A percentile compares a stretch with the other conserved stretches of the same genome.
Conservation (phyloP, 92 coral and sea anemone genomes). For the Siderastrea siderea region DNA sequence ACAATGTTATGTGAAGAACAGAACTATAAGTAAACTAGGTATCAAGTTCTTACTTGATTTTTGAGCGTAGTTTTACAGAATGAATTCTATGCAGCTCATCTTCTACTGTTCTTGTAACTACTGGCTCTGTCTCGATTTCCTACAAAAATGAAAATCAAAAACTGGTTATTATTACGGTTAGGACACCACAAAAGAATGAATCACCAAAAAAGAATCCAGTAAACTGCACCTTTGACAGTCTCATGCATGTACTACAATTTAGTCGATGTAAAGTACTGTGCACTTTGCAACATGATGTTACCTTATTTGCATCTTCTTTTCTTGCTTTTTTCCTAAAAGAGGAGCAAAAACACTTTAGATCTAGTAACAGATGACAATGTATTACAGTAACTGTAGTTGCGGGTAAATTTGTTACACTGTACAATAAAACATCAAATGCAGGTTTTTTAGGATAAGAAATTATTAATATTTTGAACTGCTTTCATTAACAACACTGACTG, state of each 20-base stretch:
- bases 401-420: background rate
- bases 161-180: background rate
- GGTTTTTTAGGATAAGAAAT: no score
- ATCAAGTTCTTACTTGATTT: slow-evolving; percentile 71
- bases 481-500: no score
- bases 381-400: background rate
- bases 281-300: background rate
- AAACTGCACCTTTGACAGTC: no score
- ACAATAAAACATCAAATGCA: no score
- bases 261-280: background rate
- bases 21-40: background rate
- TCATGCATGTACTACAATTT: no score
- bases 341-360: background rate
- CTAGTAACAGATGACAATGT: background rate
- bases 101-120: slow-evolving; percentile 60
- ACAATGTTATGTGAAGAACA: no score
- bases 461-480: no score
- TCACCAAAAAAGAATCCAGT: background rate
- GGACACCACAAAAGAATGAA: background rate
- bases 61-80: slow-evolving; percentile 73
- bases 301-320: slow-evolving; percentile 24
- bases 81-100: slow-evolving; percentile 81
- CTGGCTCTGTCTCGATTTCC: slow-evolving; percentile 26
- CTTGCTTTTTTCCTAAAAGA: slow-evolving; percentile 30
- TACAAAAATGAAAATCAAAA: background rate